These are phyloP conservation scores for Lepidochitona cinerea DNA, from an alignment of 2,888 invertebrate species.

Conservation along the genomic window DNA sequence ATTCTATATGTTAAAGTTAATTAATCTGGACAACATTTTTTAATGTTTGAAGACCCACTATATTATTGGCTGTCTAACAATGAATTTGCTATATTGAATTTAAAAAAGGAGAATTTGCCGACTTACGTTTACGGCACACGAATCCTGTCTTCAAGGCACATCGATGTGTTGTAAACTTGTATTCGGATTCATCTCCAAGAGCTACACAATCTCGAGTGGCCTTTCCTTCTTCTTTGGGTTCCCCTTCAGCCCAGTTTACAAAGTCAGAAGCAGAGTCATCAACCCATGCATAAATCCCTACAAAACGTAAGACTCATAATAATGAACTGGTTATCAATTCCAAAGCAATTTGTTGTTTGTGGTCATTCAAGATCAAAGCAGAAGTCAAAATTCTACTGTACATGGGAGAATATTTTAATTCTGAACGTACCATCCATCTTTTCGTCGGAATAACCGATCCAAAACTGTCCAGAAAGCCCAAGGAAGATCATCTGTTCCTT, in stretches of 20 bases:
- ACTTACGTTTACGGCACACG: neutral
- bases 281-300: neutral
- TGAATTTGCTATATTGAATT: too few species aligned
- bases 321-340: too few species aligned
- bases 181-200: neutral
- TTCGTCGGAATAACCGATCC: neutral
- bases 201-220: neutral
- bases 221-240: neutral
- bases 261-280: conserved; percentile 3
- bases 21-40: too few species aligned
- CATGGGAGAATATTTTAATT: too few species aligned
- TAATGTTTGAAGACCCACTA: conserved; percentile 36
- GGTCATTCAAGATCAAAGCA: too few species aligned
- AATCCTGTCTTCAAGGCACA: neutral
- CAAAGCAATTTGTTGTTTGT: too few species aligned
- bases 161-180: neutral
- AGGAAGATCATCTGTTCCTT: neutral
- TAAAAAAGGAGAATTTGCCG: neutral
- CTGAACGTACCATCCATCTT: conserved; percentile 6
- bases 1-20: too few species aligned
- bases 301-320: too few species aligned
- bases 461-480: neutral
- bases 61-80: too few species aligned
- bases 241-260: neutral
- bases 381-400: too few species aligned